phyloP scores from a whole-genome alignment of 2,888 invertebrate species.

The Aphodius granarius region DNA sequence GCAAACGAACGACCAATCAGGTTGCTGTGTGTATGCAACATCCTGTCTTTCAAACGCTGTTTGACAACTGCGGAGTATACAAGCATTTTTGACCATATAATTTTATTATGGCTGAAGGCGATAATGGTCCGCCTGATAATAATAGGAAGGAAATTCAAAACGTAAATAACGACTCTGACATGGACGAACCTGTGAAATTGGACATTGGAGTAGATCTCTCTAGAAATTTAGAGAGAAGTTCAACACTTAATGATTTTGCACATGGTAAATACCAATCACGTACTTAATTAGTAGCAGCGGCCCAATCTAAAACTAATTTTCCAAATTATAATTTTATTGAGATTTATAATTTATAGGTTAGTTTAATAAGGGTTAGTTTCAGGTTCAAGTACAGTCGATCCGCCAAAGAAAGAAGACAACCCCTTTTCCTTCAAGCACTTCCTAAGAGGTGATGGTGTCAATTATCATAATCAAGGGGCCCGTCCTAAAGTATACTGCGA shows the following conservation, averaged over 20 bases:
- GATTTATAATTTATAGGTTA: background rate
- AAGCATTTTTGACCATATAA: background rate
- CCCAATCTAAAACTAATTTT: background rate
- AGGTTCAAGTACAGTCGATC: conserved; percentile 35
- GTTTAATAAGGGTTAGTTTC: conserved; percentile 15
- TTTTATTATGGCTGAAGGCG: conserved; percentile 40
- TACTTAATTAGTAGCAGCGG: background rate
- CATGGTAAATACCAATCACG: conserved; percentile 24
- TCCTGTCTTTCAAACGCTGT: conserved; percentile 1
- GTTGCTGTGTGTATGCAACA: background rate
- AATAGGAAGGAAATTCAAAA: conserved; percentile 22
- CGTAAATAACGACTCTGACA: conserved; percentile 34
- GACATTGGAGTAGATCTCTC: conserved; percentile 33
- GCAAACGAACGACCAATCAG: conserved; percentile 7
- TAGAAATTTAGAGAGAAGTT: conserved; percentile 22
- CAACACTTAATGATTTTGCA: conserved; percentile 24
- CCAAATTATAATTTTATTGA: background rate
- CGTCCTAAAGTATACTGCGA: conserved; percentile 71
- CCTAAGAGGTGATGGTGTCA: conserved; percentile 67
- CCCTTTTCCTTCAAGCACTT: conserved; percentile 87
- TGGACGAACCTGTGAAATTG: conserved; percentile 35
- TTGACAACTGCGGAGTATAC: background rate
- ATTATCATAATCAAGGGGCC: conserved; percentile 72
- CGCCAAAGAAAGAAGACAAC: conserved; percentile 63
- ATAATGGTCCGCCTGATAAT: conserved; percentile 31